Conservation (phyloP, 2,113 vertebrate genomes). For the Psilopogon haemacephalus region DNA sequence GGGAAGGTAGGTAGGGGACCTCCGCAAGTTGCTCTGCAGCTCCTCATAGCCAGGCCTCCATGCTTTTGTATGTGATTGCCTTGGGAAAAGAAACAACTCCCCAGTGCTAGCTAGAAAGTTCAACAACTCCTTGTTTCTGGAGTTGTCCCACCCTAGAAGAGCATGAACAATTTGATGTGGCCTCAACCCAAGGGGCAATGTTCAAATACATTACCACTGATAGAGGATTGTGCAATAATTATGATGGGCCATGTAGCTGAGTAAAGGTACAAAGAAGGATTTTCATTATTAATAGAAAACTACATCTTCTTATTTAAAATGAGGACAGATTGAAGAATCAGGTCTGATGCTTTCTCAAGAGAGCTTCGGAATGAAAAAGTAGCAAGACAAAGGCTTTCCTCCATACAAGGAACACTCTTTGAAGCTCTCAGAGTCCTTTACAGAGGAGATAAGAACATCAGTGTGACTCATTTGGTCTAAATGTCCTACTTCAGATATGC, state of each 20-base stretch:
- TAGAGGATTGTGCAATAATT: background rate
- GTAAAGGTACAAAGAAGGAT: background rate
- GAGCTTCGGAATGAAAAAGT: background rate
- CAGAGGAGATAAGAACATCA: background rate
- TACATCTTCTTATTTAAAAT: background rate
- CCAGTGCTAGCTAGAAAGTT: background rate
- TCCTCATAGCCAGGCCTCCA: rapidly evolving
- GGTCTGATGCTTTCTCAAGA: slow-evolving; percentile 5
- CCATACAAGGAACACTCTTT: background rate
- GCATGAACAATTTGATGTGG: rapidly evolving
- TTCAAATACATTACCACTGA: background rate
- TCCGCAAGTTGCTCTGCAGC: background rate
- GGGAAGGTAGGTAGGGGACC: background rate
- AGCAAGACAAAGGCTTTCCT: background rate
- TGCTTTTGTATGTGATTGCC: background rate
- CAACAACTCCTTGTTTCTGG: background rate
- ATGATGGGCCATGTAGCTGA: background rate
- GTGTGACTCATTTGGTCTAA: slow-evolving; percentile 28
- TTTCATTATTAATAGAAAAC: slow-evolving; percentile 31
- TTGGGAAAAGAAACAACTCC: background rate
- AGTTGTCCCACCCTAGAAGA: too few relatives aligned
- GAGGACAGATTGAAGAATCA: background rate
- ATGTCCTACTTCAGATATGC: slow-evolving; percentile 25
- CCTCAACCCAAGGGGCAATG: background rate
- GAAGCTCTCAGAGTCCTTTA: slow-evolving; percentile 10